These are phyloP conservation scores for Dendrophyllia cribrosa DNA, from an alignment of 64 coral and sea anemone species.

Conservation along the genomic window DNA sequence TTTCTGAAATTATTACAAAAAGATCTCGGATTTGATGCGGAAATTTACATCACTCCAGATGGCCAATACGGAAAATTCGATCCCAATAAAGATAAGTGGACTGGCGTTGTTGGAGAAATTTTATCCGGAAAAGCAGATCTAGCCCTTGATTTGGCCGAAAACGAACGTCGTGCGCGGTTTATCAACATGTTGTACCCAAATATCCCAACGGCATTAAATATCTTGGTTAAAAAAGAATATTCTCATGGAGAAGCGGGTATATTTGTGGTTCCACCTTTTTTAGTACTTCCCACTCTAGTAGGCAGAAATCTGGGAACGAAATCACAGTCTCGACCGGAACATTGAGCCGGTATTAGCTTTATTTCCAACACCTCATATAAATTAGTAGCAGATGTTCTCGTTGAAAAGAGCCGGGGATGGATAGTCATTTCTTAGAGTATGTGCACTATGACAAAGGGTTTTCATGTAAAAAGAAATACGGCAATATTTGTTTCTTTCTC, in stretches of 20 bases:
- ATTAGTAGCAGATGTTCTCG: too few relatives aligned
- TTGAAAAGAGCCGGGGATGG: too few relatives aligned
- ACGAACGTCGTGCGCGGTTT: neutral
- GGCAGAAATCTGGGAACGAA: too few relatives aligned
- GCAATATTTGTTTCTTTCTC: too few relatives aligned
- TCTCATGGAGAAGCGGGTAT: neutral
- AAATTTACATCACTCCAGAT: constrained; percentile 61
- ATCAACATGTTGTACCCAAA: constrained; percentile 33
- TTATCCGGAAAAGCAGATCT: constrained; percentile 41
- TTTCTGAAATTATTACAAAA: constrained; percentile 55
- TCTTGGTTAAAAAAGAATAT: constrained; percentile 31
- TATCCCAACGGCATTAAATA: constrained; percentile 37
- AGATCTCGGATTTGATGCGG: constrained; percentile 50
- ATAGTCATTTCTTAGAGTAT: too few relatives aligned
- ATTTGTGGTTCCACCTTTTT: neutral
- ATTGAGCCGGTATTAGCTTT: too few relatives aligned
- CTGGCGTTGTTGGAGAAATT: constrained; percentile 46
- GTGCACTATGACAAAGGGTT: too few relatives aligned
- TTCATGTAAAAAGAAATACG: too few relatives aligned
- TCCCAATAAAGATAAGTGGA: neutral
- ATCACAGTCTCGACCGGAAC: too few relatives aligned
- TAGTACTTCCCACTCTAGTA: too few relatives aligned
- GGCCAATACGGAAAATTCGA: constrained; percentile 44
- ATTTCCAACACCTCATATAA: too few relatives aligned
- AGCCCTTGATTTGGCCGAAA: constrained; percentile 6